Conservation (phyloP, 2,113 vertebrate species). For the Leptosomus discolor region DNA sequence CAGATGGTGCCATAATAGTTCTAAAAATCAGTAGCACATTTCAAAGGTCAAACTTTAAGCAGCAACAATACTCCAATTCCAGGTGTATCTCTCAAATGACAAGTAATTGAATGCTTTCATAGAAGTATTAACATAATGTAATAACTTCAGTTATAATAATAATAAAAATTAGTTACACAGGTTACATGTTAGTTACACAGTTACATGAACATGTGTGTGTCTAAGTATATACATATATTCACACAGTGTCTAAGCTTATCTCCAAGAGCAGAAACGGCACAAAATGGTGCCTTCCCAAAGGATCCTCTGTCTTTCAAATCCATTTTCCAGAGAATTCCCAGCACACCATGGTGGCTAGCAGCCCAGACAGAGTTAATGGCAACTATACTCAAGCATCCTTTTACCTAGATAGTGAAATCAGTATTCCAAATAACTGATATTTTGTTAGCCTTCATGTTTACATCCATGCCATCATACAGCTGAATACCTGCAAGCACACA, state of each 20-base stretch:
- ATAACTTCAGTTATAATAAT: no score
- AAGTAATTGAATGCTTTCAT: neutral
- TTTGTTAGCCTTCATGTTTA: neutral
- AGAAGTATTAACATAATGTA: neutral
- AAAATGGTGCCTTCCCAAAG: neutral
- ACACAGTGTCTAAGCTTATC: neutral
- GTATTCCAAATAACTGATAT: neutral
- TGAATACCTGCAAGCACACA: neutral
- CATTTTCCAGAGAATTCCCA: neutral
- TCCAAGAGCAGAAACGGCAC: neutral
- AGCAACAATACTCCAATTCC: neutral
- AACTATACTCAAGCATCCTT: neutral
- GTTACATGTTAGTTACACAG: no score
- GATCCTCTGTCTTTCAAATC: neutral
- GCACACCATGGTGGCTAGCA: neutral
- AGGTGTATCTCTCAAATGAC: neutral
- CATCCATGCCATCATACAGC: neutral
- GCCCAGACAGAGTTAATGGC: neutral
- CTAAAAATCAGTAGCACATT: neutral
- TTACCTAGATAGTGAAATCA: neutral
- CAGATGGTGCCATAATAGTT: slow-evolving; percentile 48
- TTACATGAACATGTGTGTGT: rapidly evolving
- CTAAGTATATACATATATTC: neutral
- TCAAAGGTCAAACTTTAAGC: neutral
- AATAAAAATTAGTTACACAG: neutral